phyloP scores from a whole-genome alignment of 2,797 vertebrate genomes.

The Scleropages formosus region DNA sequence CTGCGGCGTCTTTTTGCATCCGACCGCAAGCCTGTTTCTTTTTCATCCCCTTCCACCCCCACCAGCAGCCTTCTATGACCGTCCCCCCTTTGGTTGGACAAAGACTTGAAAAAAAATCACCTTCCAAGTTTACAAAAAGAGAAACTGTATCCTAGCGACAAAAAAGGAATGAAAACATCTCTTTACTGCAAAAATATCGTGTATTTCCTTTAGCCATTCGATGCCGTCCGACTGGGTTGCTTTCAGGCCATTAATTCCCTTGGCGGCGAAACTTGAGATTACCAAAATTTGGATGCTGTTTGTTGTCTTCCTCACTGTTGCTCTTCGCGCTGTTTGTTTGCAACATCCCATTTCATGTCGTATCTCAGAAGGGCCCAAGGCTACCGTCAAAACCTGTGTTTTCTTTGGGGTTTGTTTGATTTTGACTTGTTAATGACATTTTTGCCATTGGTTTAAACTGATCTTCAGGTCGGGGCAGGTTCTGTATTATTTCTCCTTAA shows the following conservation, averaged over 20 bases:
- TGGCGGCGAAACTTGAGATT: not conserved
- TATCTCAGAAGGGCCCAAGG: no score
- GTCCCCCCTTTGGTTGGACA: not conserved
- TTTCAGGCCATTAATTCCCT: no score
- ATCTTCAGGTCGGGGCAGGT: slow-evolving; percentile 12
- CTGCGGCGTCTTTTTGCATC: not conserved
- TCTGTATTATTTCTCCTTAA: not conserved
- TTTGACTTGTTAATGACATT: not conserved
- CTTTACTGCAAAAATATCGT: not conserved
- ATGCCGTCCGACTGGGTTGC: no score
- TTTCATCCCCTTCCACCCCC: not conserved
- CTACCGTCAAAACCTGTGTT: not conserved
- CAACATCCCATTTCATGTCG: not conserved
- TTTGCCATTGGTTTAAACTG: not conserved
- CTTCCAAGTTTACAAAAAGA: not conserved
- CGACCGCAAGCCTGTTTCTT: not conserved
- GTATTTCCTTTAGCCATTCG: no score
- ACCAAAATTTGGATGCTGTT: not conserved
- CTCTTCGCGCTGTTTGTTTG: not conserved
- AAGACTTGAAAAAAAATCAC: slow-evolving; percentile 13
- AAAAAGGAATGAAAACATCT: not conserved
- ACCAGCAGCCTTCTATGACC: not conserved
- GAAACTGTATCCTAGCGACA: not conserved
- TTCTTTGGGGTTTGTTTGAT: not conserved
- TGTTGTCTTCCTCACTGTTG: no score